Base-by-base conservation (phyloP, 2,113 vertebrate species). In the Menidia beryllina region DNA sequence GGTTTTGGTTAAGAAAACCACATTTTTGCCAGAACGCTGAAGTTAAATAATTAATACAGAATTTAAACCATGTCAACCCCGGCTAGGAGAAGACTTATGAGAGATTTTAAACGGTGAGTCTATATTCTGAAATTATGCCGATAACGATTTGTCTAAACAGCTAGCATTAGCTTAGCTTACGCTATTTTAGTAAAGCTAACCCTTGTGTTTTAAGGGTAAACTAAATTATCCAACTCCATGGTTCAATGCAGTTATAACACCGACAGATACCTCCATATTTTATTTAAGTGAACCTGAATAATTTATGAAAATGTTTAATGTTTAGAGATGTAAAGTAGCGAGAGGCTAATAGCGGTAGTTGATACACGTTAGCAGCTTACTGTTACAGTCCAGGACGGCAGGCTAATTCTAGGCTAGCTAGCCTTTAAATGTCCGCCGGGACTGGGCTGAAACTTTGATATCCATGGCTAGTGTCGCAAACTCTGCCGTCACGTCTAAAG, bases 41-140 rank as follows among this genome's bases (percentile, higher is more conserved):
- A 27, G 9, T 58, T 36, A 47, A 36, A 1, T 39, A 77, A 36
- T 17, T 39, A 6, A 58, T 41, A 25, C 24, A 60, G 24, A 59
- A 34, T 23, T 70, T 58, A 59, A 75, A 34, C n/a, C 36, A 98
- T 98, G 97, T 98, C 97, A 17, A 98, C 97, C 65, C 97, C 97
- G 68, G 97, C 97, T 57, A 94, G 96, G 93, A 93, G 96, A 86
- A 95, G 96, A 82, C 95, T 98, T 49, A 98, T 98, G 96, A 91
- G 96, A 85, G 97, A 98, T 91, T 98, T 98, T 92, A 98, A 98
- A 92, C 94, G 97, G 97, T 97, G 92, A 93, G 77, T 85, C 34
- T 23, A 38, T 65, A 45, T 19, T 38, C 36, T 56, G 51, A 65
- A 48, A 72, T n/a, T 45, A 60, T 45, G 24, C 48, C 38, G 74